Percentiles rank a stretch among this genome's conserved stretches.
Evolutionary conservation across 2,113 vertebrate genomes (phyloP).

Genomic region (Puffinus mauretanicus): DNA sequence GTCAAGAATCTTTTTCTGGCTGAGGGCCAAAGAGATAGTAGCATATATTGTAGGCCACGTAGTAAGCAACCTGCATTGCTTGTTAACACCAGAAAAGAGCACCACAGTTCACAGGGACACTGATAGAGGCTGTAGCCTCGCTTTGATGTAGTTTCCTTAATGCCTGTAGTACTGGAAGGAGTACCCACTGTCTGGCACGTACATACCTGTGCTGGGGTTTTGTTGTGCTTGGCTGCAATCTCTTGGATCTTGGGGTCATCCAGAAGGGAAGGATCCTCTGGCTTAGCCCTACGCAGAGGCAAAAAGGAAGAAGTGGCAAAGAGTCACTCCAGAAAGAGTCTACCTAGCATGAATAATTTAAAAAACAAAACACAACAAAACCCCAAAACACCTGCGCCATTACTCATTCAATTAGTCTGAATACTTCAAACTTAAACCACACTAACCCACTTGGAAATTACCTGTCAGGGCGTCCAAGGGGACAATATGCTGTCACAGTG

Average conservation of each 20-base stretch:
- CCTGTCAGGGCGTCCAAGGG: conserved; percentile 93
- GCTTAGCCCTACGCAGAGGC: conserved; percentile 70
- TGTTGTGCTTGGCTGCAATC: conserved; percentile 84
- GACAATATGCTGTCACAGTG: conserved; percentile 90
- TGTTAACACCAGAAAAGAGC: background rate
- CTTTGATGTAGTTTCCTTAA: background rate
- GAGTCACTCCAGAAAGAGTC: background rate
- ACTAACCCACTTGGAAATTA: conserved; percentile 30
- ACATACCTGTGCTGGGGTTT: conserved; percentile 85
- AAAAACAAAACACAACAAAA: no score
- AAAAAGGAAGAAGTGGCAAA: background rate
- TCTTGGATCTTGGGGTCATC: conserved; percentile 82
- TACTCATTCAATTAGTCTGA: background rate
- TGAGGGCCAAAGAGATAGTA: background rate
- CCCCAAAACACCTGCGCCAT: background rate
- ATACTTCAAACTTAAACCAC: background rate
- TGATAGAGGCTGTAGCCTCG: background rate
- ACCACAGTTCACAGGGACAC: background rate
- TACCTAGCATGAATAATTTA: background rate
- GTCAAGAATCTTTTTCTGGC: background rate
- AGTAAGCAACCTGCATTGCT: background rate
- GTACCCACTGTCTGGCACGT: background rate
- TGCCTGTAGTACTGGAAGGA: background rate
- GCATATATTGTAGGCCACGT: background rate
- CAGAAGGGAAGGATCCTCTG: conserved; percentile 79